Evolutionary conservation across 2,113 vertebrate genomes (phyloP).

Genomic region (Tiliqua scincoides): DNA sequence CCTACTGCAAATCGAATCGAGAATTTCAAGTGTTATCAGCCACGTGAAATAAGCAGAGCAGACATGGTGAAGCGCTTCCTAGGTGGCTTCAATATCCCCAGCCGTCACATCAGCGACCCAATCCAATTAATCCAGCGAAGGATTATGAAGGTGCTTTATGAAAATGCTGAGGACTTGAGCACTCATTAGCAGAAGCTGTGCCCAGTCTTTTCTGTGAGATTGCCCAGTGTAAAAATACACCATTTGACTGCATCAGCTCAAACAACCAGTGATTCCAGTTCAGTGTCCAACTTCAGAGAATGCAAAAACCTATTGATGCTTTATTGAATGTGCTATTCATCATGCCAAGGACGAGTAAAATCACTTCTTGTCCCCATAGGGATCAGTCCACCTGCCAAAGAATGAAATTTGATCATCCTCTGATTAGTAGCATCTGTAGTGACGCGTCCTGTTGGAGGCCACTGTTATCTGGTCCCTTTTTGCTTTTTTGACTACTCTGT

Average conservation of each 20-base stretch:
- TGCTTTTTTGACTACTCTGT: background rate
- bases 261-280: constrained; percentile 30
- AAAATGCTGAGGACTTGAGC: constrained; percentile 43
- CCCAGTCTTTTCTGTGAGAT: constrained; percentile 36
- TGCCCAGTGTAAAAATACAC: constrained; percentile 14
- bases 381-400: constrained; percentile 16
- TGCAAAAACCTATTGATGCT: constrained; percentile 31
- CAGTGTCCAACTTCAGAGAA: constrained; percentile 32
- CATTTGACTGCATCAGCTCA: background rate
- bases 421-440: background rate
- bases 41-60: background rate
- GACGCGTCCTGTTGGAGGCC: background rate
- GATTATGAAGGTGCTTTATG: constrained; percentile 8
- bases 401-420: constrained; percentile 10
- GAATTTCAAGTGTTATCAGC: constrained; percentile 39
- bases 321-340: constrained; percentile 26
- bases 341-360: constrained; percentile 1
- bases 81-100: background rate
- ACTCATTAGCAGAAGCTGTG: constrained; percentile 54
- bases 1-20: constrained; percentile 37
- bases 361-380: constrained; percentile 10
- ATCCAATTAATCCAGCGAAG: constrained; percentile 17
- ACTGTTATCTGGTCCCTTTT: background rate
- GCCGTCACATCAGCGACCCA: constrained; percentile 17
- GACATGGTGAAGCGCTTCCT: constrained; percentile 13